Conservation (phyloP, 37 sponge, comb jelly and placozoan species). For the Tethya wilhelma region DNA sequence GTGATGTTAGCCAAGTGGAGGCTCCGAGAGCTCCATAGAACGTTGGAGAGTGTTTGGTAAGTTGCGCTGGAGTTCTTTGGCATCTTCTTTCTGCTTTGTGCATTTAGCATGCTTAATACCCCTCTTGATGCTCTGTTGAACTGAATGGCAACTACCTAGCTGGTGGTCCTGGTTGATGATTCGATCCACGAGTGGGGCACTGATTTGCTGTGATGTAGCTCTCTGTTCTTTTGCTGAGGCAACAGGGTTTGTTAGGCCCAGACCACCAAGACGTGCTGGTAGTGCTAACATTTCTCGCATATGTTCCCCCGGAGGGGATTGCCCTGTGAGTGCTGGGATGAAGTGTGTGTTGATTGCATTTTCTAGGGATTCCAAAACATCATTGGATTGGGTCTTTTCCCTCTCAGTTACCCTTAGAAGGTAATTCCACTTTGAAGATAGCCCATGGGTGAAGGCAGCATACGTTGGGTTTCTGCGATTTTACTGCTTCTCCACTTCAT, state of each 20-base stretch:
- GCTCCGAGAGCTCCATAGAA: constrained; percentile 25
- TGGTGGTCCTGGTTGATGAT: constrained; percentile 13
- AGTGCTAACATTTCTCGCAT: constrained; percentile 27
- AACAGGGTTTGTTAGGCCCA: constrained; percentile 21
- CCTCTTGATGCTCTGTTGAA: constrained; percentile 5
- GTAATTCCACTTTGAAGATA: neutral
- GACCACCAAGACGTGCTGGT: constrained; percentile 21
- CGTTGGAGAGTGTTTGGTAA: constrained; percentile 12
- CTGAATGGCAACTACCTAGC: neutral
- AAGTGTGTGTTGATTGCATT: constrained; percentile 5
- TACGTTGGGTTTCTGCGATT: constrained; percentile 32
- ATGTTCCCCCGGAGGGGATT: constrained; percentile 16
- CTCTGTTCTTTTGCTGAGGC: constrained; percentile 13
- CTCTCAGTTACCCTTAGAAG: neutral
- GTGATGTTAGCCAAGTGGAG: constrained; percentile 34
- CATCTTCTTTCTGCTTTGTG: constrained; percentile 13
- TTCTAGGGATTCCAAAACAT: constrained; percentile 4
- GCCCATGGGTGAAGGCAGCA: constrained; percentile 27
- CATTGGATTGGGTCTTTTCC: neutral
- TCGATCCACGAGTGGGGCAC: constrained; percentile 26
- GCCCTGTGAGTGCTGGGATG: constrained; percentile 23
- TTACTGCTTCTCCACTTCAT: constrained; percentile 22
- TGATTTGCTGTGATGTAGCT: constrained; percentile 17
- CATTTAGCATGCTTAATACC: constrained; percentile 3
- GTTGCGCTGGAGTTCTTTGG: constrained; percentile 5